Evolutionary conservation across 2,888 invertebrate genomes (phyloP).

Genomic region (Aleiodes leptofemur): DNA sequence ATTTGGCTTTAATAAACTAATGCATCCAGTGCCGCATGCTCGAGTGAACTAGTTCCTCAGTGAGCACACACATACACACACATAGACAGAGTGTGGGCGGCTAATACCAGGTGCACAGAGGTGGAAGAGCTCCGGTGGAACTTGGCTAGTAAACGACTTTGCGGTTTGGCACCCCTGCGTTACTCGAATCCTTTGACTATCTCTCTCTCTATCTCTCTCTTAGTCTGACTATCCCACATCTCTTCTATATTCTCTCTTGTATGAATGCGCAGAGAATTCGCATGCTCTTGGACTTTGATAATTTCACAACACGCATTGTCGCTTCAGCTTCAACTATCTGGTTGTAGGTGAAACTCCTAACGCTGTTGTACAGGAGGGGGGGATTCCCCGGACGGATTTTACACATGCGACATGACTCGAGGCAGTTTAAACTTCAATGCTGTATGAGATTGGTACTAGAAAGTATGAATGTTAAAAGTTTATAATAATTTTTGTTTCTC

Average conservation of each 20-base stretch:
- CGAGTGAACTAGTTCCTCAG: conserved; percentile 39
- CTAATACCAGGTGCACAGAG: conserved; percentile 28
- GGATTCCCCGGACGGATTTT: conserved; percentile 21
- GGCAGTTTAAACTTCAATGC: conserved; percentile 6
- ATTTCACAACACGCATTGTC: conserved; percentile 46
- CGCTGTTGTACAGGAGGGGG: background rate
- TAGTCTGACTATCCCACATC: background rate
- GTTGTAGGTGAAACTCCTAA: conserved; percentile 4
- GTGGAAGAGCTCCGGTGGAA: conserved; percentile 30
- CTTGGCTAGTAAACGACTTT: conserved; percentile 49
- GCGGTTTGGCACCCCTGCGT: conserved; percentile 45
- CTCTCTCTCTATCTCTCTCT: background rate
- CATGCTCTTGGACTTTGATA: conserved; percentile 45
- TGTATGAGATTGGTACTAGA: background rate
- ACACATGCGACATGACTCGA: conserved; percentile 40
- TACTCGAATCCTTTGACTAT: conserved; percentile 4
- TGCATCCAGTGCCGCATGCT: conserved; percentile 38
- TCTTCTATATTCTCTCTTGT: conserved; percentile 21
- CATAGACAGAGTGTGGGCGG: background rate
- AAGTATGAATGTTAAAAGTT: background rate
- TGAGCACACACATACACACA: conserved; percentile 16
- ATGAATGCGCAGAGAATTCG: conserved; percentile 7
- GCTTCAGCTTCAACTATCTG: conserved; percentile 38
- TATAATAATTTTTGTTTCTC: background rate
- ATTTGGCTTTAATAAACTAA: conserved; percentile 46